Evolutionary conservation across 1,140 invertebrate genomes (phyloP), one percentile per base, ranked within the genome.

Genomic region (Panagrolaimus sp.): DNA sequence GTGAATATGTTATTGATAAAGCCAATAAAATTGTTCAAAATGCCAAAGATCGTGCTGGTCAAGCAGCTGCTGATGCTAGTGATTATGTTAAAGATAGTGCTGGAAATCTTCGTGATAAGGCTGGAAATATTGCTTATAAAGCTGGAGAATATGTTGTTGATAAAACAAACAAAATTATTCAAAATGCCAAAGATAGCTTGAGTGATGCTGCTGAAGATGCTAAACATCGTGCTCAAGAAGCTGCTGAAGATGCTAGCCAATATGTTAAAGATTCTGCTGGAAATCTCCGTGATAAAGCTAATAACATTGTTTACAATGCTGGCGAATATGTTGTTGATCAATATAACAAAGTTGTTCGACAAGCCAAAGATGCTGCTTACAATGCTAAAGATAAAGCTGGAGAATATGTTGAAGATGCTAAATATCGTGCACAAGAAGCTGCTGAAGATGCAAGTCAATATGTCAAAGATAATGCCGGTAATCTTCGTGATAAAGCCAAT

Each of bases 191-290:
- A 25, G 51, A 57, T n/a, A 57, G 27, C 51, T 27, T 27, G 1
- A 16, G 51, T n/a, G n/a, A 57, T 57, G 51, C 51, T 11, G 51
- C 51, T 20, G 51, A 57, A 57, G 51, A 20, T 57, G 51, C n/a
- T 16, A 57, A 57, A 20, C 2, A 38, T 38, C 31, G 31, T 38
- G 51, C 51, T 27, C 20, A 27, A 57, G 51, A 57, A 57, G 51
- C 27, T 23, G 51, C 51, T 13, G 11, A 27, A 25, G 47, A 48
- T 48, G 47, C 47, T 9, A 9, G 3, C 2, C 14, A 23, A 9
- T n/a, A 4, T 48, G 51, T 53, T 2, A 20, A 27, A 9, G 51
- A 57, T 16, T 20, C 51, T 1, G 51, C 51, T n/a, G 51, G 51
- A 9, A 53, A 53, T n/a, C 9, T 53, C 5, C 9, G 20, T 53